Evolutionary conservation across 1,140 invertebrate genomes (phyloP).

Genomic region (Holcopasites calliopsidis): DNA sequence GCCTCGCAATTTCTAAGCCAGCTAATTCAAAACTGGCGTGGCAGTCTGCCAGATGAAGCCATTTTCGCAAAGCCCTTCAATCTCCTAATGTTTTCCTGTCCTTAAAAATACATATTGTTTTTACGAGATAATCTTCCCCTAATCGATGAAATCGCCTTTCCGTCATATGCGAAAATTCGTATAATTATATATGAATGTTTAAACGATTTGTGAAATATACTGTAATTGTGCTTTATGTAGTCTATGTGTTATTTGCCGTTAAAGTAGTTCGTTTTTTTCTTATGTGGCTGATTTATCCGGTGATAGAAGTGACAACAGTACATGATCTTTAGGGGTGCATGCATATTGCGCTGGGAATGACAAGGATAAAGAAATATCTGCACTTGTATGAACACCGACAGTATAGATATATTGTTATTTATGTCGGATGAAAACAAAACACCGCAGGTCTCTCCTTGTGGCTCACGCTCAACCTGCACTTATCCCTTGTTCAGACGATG

Average conservation of each 20-base stretch:
- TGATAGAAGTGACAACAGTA: neutral
- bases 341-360: conserved; percentile 19
- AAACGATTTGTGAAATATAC: conserved; percentile 78
- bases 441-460: conserved; percentile 16
- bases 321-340: conserved; percentile 8
- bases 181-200: conserved; percentile 79
- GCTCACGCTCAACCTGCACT: conserved; percentile 6
- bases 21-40: conserved; percentile 35
- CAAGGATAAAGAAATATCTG: neutral
- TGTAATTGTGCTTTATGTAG: conserved; percentile 78
- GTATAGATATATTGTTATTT: neutral
- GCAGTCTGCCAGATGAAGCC: conserved; percentile 36
- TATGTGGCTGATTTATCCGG: conserved; percentile 9
- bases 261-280: conserved; percentile 49
- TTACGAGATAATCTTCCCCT: conserved; percentile 58
- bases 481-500: conserved; percentile 22
- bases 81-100: conserved; percentile 54
- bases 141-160: conserved; percentile 71
- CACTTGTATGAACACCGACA: neutral
- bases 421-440: neutral
- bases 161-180: conserved; percentile 73
- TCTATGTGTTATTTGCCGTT: conserved; percentile 72
- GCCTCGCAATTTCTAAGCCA: conserved; percentile 51
- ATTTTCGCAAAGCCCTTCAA: conserved; percentile 48
- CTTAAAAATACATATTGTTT: conserved; percentile 59